phyloP scores from a whole-genome alignment of 2,888 invertebrate species.

The Apomyelois bistriatella region DNA sequence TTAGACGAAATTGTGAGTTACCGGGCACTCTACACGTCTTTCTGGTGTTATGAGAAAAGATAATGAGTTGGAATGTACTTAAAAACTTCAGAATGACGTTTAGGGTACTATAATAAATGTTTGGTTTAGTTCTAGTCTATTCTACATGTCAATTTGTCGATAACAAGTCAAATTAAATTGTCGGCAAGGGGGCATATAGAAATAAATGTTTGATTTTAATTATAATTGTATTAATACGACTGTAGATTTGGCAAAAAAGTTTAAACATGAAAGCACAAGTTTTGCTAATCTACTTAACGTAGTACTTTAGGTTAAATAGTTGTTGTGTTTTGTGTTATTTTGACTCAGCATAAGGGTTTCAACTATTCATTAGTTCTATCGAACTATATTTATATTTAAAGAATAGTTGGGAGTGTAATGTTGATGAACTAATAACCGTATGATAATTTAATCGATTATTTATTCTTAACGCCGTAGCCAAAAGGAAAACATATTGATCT shows the following conservation, averaged over 20 bases:
- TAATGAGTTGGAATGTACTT: neutral
- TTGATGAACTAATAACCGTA: conserved; percentile 42
- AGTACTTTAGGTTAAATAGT: conserved; percentile 56
- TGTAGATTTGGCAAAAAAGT: conserved; percentile 38
- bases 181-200: conserved; percentile 25
- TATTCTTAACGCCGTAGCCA: conserved; percentile 9
- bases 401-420: conserved; percentile 41
- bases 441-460: conserved; percentile 43
- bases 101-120: conserved; percentile 9
- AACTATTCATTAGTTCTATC: conserved; percentile 53
- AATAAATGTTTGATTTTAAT: conserved; percentile 38
- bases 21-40: conserved; percentile 37
- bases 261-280: conserved; percentile 60
- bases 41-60: conserved; percentile 17
- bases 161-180: conserved; percentile 12
- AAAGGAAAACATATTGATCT: conserved; percentile 2
- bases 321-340: conserved; percentile 74
- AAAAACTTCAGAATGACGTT: neutral
- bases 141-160: conserved; percentile 4
- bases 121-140: conserved; percentile 14
- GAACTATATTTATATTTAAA: conserved; percentile 36
- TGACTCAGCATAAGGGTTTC: conserved; percentile 51
- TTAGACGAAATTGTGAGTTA: conserved; percentile 69
- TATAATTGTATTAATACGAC: conserved; percentile 20
- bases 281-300: conserved; percentile 52